Evolutionary conservation across 2,797 vertebrate species (phyloP).

Genomic region (Synanceia verrucosa): DNA sequence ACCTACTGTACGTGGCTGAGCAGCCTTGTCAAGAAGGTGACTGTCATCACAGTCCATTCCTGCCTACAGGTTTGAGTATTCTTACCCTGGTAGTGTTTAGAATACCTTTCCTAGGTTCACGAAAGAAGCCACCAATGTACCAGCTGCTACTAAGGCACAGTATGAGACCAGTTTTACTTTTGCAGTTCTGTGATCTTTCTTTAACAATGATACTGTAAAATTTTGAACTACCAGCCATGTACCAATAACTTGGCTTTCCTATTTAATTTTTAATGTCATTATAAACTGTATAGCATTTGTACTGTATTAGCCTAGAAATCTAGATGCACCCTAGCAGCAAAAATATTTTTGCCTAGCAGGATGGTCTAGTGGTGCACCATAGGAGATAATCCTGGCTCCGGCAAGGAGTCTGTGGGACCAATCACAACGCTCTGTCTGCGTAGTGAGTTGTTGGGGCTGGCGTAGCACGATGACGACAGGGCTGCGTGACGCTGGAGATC

Average conservation of each 20-base stretch:
- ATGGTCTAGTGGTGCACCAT: no score
- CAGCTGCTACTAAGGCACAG: neutral
- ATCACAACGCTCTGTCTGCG: no score
- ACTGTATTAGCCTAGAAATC: no score
- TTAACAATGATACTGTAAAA: neutral
- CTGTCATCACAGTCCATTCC: constrained; percentile 9
- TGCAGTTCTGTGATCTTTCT: neutral
- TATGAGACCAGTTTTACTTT: neutral
- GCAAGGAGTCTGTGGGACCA: no score
- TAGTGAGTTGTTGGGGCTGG: no score
- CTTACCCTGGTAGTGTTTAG: neutral
- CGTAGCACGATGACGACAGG: no score
- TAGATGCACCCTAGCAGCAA: no score
- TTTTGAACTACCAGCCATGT: neutral
- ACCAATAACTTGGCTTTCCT: neutral
- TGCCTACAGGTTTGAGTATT: constrained; percentile 13
- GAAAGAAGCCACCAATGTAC: neutral
- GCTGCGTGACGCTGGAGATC: no score
- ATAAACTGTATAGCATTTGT: neutral
- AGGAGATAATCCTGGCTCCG: no score
- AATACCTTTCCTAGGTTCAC: neutral
- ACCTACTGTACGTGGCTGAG: neutral
- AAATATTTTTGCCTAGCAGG: no score
- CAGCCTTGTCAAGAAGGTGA: constrained; percentile 29
- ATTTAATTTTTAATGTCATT: neutral